A percentile compares a stretch with the other conserved stretches of the same genome.
Evolutionary conservation across 2,888 invertebrate species (phyloP).

Genomic region (Drosophila ustulata): DNA sequence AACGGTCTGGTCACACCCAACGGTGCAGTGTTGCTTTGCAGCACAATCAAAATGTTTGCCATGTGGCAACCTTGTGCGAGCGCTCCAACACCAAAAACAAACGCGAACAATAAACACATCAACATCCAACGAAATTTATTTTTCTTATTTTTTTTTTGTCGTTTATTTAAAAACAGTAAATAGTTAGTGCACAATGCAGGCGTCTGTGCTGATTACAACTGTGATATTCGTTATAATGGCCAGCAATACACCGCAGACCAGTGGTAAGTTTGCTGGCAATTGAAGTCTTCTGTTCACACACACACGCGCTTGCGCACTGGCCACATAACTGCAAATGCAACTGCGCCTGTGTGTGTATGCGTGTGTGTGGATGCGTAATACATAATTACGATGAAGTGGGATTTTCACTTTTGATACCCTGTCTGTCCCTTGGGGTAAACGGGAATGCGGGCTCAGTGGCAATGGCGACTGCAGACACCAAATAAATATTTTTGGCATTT

Average conservation of each 20-base stretch:
- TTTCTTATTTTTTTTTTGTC: neutral
- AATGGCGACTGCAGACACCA: too few species aligned
- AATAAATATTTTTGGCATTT: too few species aligned
- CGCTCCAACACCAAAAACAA: constrained; percentile 32
- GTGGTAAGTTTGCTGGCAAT: constrained; percentile 62
- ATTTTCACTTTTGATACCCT: constrained; percentile 21
- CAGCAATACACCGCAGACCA: constrained; percentile 48
- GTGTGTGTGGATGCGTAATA: constrained; percentile 40
- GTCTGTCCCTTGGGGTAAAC: neutral
- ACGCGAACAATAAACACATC: constrained; percentile 1
- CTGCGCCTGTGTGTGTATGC: constrained; percentile 34
- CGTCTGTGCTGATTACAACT: constrained; percentile 44
- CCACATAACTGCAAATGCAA: constrained; percentile 1
- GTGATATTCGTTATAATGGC: constrained; percentile 66
- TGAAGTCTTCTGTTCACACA: constrained; percentile 50
- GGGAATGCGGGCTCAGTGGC: neutral
- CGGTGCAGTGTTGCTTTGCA: constrained; percentile 29
- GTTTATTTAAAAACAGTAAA: neutral
- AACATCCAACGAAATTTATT: neutral
- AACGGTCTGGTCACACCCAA: constrained; percentile 18
- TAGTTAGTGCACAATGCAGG: constrained; percentile 39
- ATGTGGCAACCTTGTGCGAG: constrained; percentile 28
- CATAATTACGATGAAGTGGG: constrained; percentile 11
- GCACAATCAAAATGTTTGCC: neutral
- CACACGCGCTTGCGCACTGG: neutral